A percentile compares a stretch with the other conserved stretches of the same genome.
These are phyloP conservation scores for Anticlea derivata DNA, from an alignment of 2,888 invertebrate genomes.

Conservation along the genomic window DNA sequence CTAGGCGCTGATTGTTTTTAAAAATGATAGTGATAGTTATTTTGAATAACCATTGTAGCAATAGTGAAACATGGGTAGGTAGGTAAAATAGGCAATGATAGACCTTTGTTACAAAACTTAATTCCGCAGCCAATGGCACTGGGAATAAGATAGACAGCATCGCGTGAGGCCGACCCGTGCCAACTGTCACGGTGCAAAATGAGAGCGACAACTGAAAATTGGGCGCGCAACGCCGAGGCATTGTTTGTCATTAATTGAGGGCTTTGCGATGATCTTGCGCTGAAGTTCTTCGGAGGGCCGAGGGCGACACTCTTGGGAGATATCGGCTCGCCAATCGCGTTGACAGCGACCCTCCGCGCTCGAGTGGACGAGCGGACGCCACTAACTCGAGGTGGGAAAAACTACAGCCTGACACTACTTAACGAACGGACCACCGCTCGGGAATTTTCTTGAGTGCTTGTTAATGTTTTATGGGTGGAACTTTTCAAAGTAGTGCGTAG, in stretches of 20 bases:
- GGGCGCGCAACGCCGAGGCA: conserved; percentile 62
- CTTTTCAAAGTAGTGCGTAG: conserved; percentile 79
- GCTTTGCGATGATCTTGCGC: conserved; percentile 78
- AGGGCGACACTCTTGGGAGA: conserved; percentile 77
- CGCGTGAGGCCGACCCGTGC: conserved; percentile 67
- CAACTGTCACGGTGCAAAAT: conserved; percentile 76
- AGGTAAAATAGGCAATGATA: conserved; percentile 8
- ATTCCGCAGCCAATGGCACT: conserved; percentile 42
- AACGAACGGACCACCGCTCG: conserved; percentile 76
- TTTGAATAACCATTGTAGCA: not conserved
- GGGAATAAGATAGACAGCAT: conserved; percentile 54
- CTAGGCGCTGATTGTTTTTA: not conserved
- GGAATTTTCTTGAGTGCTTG: conserved; percentile 83
- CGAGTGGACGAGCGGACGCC: conserved; percentile 57
- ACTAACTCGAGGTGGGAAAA: conserved; percentile 74
- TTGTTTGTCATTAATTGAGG: conserved; percentile 81
- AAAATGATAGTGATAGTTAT: not conserved
- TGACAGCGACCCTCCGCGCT: conserved; percentile 76
- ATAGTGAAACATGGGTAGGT: not conserved
- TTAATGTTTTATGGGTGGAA: conserved; percentile 84
- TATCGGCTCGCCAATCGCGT: conserved; percentile 79
- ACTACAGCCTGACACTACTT: conserved; percentile 82
- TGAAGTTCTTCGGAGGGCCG: conserved; percentile 55
- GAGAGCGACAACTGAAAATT: conserved; percentile 78
- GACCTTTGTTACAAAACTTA: conserved; percentile 43